Conservation (phyloP, 2,113 vertebrate species). For the Cavia aperea region DNA sequence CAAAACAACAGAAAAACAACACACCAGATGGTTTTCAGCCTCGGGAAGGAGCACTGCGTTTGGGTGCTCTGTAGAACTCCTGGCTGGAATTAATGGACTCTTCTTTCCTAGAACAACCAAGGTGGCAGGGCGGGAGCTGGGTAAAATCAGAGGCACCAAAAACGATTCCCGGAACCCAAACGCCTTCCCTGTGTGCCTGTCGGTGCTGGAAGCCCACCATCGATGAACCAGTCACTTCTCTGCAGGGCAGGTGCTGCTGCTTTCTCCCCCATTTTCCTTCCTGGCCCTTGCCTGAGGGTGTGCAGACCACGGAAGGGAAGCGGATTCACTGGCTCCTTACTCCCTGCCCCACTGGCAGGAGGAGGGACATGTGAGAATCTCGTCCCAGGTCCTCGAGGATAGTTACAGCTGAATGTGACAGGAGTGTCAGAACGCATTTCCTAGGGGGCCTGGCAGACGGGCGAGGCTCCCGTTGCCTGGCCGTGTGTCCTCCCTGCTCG, state of each 20-base stretch:
- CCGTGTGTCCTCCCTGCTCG: not conserved
- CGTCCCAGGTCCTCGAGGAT: not conserved
- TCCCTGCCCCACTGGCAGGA: not conserved
- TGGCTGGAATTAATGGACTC: too few species aligned
- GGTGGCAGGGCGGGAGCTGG: not conserved
- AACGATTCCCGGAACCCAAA: not conserved
- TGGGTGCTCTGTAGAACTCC: accelerated
- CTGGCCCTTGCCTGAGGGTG: not conserved
- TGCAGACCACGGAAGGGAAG: not conserved
- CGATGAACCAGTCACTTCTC: not conserved
- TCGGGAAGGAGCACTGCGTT: not conserved
- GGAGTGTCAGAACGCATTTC: not conserved
- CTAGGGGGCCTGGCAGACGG: not conserved
- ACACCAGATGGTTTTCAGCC: not conserved
- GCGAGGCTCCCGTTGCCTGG: not conserved
- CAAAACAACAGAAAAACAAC: too few species aligned
- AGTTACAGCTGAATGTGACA: not conserved
- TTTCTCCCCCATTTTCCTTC: not conserved
- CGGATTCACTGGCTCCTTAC: not conserved
- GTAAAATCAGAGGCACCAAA: not conserved
- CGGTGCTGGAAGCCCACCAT: not conserved
- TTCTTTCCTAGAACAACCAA: not conserved
- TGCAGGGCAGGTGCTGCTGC: not conserved
- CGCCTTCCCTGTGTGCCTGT: not conserved
- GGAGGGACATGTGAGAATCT: not conserved